Evolutionary conservation across 2,797 vertebrate species (phyloP).

Genomic region (Thalassophryne amazonica): DNA sequence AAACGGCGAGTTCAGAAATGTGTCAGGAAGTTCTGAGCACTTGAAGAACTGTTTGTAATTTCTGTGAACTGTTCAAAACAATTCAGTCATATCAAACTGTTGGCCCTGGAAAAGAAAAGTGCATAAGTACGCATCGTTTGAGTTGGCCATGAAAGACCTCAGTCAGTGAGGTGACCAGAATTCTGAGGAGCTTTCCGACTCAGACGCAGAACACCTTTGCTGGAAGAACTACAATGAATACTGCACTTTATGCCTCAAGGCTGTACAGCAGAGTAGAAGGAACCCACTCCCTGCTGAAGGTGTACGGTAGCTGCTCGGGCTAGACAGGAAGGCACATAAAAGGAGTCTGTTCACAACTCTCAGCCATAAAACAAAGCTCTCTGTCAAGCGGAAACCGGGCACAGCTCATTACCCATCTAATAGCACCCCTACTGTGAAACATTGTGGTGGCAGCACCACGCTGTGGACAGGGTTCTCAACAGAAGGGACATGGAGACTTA

Average conservation of each 20-base stretch:
- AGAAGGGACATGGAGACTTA: constrained; percentile 37
- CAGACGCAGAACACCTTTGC: background rate
- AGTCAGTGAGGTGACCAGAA: constrained; percentile 19
- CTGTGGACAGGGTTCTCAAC: constrained; percentile 41
- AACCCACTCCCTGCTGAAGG: background rate
- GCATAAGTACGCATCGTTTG: background rate
- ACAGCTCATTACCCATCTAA: constrained; percentile 67
- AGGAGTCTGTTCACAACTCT: constrained; percentile 26
- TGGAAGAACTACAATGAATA: constrained; percentile 15
- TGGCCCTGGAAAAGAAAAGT: constrained; percentile 27
- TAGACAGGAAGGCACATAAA: background rate
- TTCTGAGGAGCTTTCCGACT: constrained; percentile 15
- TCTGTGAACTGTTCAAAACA: background rate
- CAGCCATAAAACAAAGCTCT: constrained; percentile 51
- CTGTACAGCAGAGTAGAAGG: background rate
- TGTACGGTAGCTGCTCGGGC: background rate
- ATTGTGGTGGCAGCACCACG: constrained; percentile 50
- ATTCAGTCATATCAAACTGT: constrained; percentile 3
- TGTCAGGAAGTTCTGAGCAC: background rate
- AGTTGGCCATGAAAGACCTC: constrained; percentile 18
- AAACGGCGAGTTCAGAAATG: too few species aligned
- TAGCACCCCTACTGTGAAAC: constrained; percentile 55
- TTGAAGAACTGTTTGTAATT: background rate
- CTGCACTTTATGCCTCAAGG: constrained; percentile 16
- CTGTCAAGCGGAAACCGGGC: constrained; percentile 44